Evolutionary conservation across 2,888 invertebrate genomes (phyloP), one percentile per base, ranked within the genome.

Genomic region (Trissolcus brochymenae): DNA sequence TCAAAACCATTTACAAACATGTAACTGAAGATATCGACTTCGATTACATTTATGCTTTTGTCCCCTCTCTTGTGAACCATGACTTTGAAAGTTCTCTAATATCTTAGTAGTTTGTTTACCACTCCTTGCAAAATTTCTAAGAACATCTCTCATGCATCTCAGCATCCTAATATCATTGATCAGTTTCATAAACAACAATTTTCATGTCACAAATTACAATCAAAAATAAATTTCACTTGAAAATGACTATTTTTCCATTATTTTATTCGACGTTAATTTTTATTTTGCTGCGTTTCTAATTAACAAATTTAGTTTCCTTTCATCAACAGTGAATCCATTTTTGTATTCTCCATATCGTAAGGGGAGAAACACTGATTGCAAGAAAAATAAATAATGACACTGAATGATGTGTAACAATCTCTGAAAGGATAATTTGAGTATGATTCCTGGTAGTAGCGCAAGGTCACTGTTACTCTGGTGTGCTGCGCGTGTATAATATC

Each of bases 1-100:
- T 53, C 71, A 57, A 79, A 79, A 78, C 76, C 76, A 77, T 76
- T 71, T 68, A 72, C 70, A 61, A 70, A 74, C 78, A 80, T 80
- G 72, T 80, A 81, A 62, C 78, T 21, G 55, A 64, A 61, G 50
- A 51, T 65, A 74, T 73, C 71, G 70, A 53, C 70, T 62, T 67
- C 74, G 76, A 79, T 81, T 80, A 67, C 76, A 81, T 82, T 82
- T 84, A 84, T 83, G 80, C 76, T 77, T 71, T 66, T 68, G 74
- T 66, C 82, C 80, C 83, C 80, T 77, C 76, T 62, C 65, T 14
- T 19, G 16, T 55, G n/a, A 74, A 65, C 75, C 77, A 62, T 79
- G 79, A 79, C 79, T 74, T 75, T 79, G 79, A 75, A 68, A 55
- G 60, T 71, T 67, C 57, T 76, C 76, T 65, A 68, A 50, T 59